Conservation (phyloP, 2,888 invertebrate species). For the Antitype chi region DNA sequence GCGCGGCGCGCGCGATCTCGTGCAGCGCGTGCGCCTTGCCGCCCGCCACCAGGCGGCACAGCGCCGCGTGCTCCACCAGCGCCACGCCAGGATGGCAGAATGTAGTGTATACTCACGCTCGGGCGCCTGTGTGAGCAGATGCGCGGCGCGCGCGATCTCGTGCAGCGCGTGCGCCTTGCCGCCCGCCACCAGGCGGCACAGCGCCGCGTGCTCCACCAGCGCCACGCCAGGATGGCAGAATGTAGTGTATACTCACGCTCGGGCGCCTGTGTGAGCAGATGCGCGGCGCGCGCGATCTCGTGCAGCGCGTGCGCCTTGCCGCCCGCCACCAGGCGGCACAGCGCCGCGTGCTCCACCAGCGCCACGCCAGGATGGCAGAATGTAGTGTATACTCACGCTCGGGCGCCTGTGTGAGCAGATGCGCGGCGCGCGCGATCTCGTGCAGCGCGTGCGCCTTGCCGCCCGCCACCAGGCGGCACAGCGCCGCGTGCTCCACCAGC, state of each 20-base stretch:
- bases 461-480: slow-evolving; percentile 90
- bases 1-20: slow-evolving; percentile 90
- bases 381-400: no score
- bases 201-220: slow-evolving; percentile 73
- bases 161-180: slow-evolving; percentile 94
- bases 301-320: slow-evolving; percentile 94
- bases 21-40: slow-evolving; percentile 94
- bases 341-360: slow-evolving; percentile 52
- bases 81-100: slow-evolving; percentile 85
- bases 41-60: slow-evolving; percentile 90
- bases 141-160: slow-evolving; percentile 90
- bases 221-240: slow-evolving; percentile 81
- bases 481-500: slow-evolving; percentile 88
- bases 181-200: slow-evolving; percentile 90
- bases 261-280: slow-evolving; percentile 69
- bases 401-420: slow-evolving; percentile 79
- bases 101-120: no score
- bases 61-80: slow-evolving; percentile 87
- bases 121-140: slow-evolving; percentile 69
- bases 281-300: slow-evolving; percentile 90
- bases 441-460: slow-evolving; percentile 94
- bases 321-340: slow-evolving; percentile 74
- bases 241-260: no score
- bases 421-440: slow-evolving; percentile 90
- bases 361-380: no score